A percentile compares a stretch with the other conserved stretches of the same genome.
Conservation (phyloP, 2,888 invertebrate species). For the Drosophila birchii region DNA sequence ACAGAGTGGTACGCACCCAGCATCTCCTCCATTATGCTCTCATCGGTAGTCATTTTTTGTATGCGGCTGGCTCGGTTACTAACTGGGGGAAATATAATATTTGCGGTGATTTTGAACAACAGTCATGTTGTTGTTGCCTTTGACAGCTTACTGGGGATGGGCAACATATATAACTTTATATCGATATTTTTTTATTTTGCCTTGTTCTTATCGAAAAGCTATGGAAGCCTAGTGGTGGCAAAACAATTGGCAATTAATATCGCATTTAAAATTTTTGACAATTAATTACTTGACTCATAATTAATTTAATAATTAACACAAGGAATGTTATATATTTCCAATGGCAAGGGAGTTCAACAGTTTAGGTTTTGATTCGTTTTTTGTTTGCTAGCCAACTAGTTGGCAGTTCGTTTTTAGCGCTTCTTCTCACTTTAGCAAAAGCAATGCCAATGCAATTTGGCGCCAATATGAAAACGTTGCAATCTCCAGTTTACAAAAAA, state of each 20-base stretch:
- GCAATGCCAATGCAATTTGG: not conserved
- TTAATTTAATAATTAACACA: too few species aligned
- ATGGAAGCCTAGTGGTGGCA: not conserved
- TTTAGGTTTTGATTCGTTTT: too few species aligned
- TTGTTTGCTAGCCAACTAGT: too few species aligned
- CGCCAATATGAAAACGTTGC: not conserved
- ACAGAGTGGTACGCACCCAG: conserved; percentile 62
- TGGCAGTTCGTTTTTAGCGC: too few species aligned
- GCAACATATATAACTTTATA: not conserved
- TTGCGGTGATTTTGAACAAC: conserved; percentile 63
- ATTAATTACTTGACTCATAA: too few species aligned
- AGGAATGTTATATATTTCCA: too few species aligned
- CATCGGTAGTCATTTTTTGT: conserved; percentile 77
- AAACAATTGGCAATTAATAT: not conserved
- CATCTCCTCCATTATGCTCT: conserved; percentile 82
- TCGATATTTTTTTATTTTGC: not conserved
- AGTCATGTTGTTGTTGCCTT: conserved; percentile 51
- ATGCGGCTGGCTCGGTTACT: conserved; percentile 13
- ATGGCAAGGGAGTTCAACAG: too few species aligned
- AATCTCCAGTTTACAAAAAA: not conserved
- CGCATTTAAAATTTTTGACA: not conserved
- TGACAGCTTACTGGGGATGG: not conserved
- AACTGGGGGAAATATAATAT: conserved; percentile 45
- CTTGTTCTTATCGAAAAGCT: not conserved
- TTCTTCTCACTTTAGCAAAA: not conserved